Conservation (phyloP, 2,888 invertebrate species). For the Tetragonisca angustula region DNA sequence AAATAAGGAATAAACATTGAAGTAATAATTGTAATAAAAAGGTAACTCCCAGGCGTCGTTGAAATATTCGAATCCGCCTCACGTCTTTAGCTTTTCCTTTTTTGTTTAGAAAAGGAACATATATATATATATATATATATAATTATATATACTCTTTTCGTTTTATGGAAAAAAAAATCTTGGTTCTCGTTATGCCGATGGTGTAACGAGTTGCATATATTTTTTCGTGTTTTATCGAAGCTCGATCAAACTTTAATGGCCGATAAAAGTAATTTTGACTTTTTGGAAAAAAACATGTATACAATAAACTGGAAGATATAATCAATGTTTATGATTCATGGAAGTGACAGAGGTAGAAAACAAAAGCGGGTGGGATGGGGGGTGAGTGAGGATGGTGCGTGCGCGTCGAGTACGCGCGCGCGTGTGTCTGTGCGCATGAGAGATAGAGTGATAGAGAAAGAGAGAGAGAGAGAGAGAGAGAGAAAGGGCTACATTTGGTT, state of each 20-base stretch:
- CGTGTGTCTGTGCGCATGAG: background rate
- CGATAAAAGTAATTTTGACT: background rate
- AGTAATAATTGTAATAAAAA: constrained; percentile 77
- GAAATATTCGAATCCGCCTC: constrained; percentile 41
- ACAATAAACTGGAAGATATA: background rate
- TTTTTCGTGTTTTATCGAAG: background rate
- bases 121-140: background rate
- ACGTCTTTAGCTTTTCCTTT: constrained; percentile 38
- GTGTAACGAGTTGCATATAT: background rate
- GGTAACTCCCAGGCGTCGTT: constrained; percentile 60
- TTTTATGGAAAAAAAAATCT: background rate
- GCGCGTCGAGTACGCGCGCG: background rate
- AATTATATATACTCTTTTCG: background rate
- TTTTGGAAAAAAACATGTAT: background rate
- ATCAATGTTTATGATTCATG: background rate
- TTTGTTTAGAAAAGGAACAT: constrained; percentile 27
- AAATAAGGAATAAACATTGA: constrained; percentile 78
- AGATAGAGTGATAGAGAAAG: background rate
- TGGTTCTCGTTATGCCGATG: background rate
- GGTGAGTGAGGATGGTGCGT: constrained; percentile 6
- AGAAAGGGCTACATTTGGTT: constrained; percentile 39
- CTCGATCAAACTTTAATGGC: background rate
- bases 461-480: constrained; percentile 26
- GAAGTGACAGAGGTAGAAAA: constrained; percentile 1
- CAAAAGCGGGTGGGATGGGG: background rate